Conservation (phyloP, 2,797 vertebrate species). For the Setipinna tenuifilis region DNA sequence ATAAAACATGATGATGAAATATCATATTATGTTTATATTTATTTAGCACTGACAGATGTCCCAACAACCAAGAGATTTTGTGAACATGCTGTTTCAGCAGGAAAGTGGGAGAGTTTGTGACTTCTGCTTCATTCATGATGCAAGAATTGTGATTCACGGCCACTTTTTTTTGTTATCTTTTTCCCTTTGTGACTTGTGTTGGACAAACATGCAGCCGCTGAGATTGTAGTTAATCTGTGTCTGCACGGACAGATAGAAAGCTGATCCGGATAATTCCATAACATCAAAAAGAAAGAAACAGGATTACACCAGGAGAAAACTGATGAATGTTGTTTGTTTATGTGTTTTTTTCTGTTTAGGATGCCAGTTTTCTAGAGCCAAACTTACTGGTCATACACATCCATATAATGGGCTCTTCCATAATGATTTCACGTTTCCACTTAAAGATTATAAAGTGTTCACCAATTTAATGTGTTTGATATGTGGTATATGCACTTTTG, state of each 20-base stretch:
- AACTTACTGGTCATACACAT: conserved; percentile 12
- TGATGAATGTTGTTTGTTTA: conserved; percentile 49
- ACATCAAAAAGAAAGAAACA: conserved; percentile 53
- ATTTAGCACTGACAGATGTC: background rate
- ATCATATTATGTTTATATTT: background rate
- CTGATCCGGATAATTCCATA: conserved; percentile 64
- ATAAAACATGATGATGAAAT: background rate
- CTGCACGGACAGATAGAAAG: conserved; percentile 62
- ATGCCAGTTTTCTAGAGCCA: background rate
- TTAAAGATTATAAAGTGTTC: background rate
- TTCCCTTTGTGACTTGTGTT: conserved; percentile 42
- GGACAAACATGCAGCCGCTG: conserved; percentile 49
- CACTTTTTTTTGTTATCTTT: conserved; percentile 18
- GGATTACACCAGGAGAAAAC: conserved; percentile 41
- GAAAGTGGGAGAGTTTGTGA: conserved; percentile 8
- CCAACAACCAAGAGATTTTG: background rate
- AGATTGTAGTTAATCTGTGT: conserved; percentile 59
- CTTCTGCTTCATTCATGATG: conserved; percentile 21
- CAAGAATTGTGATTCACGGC: background rate
- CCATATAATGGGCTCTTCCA: background rate
- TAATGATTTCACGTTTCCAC: background rate
- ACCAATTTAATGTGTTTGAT: background rate
- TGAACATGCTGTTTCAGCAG: background rate
- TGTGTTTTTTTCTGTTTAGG: conserved; percentile 40
- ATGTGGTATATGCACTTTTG: background rate